phyloP scores from a whole-genome alignment of 2,888 invertebrate species.

The Adelphocoris suturalis region DNA sequence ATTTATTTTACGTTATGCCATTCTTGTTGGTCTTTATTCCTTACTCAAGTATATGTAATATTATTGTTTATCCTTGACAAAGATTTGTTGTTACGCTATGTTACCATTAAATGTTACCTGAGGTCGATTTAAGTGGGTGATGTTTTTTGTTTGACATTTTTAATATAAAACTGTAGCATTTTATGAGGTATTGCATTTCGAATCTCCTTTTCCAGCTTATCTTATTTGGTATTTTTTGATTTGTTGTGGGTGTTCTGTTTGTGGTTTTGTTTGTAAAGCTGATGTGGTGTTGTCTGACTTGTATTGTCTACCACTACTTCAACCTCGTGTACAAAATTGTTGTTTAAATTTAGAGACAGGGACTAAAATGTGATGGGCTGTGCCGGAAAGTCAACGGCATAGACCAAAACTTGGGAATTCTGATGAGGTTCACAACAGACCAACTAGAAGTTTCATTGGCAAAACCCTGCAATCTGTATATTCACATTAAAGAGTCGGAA shows the following conservation, averaged over 20 bases:
- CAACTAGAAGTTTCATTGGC: too few species aligned
- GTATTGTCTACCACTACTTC: too few species aligned
- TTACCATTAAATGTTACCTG: conserved; percentile 17
- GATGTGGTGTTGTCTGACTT: too few species aligned
- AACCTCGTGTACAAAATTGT: too few species aligned
- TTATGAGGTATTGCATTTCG: not conserved
- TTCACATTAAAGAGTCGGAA: too few species aligned
- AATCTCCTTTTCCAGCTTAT: not conserved
- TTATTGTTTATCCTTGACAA: not conserved
- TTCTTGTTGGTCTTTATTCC: not conserved
- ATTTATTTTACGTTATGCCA: not conserved
- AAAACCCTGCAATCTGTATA: too few species aligned
- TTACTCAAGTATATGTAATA: not conserved
- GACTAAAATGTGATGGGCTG: too few species aligned
- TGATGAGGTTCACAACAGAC: too few species aligned
- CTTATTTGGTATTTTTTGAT: not conserved
- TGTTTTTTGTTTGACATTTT: conserved; percentile 4
- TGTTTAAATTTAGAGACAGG: too few species aligned
- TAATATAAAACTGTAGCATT: conserved; percentile 10
- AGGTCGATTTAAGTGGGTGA: not conserved
- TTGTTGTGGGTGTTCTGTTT: not conserved
- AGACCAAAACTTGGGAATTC: too few species aligned
- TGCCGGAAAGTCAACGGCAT: too few species aligned
- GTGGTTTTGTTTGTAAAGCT: too few species aligned
- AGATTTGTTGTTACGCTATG: not conserved